Percentiles rank a stretch among this genome's conserved stretches.
Conservation (phyloP, 2,888 invertebrate genomes). For the Arctia plantaginis region DNA sequence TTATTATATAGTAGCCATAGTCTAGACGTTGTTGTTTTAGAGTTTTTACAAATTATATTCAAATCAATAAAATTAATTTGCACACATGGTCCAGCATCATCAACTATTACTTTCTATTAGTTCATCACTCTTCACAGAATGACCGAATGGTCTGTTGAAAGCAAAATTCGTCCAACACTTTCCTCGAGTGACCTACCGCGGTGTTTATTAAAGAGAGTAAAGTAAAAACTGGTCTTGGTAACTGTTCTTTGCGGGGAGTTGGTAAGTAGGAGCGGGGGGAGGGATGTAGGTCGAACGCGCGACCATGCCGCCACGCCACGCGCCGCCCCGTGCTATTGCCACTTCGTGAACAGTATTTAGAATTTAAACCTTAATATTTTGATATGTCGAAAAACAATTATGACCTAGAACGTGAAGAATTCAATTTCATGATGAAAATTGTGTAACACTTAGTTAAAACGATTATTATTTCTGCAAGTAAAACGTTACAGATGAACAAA, state of each 20-base stretch:
- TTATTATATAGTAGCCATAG: conserved; percentile 14
- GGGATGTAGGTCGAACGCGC: conserved; percentile 73
- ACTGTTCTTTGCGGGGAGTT: conserved; percentile 71
- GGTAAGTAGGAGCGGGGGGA: conserved; percentile 56
- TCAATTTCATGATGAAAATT: conserved; percentile 21
- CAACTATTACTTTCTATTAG: conserved; percentile 81
- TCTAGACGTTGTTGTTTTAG: conserved; percentile 23
- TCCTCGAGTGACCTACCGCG: conserved; percentile 78
- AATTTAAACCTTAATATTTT: conserved; percentile 36
- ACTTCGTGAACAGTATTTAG: conserved; percentile 32
- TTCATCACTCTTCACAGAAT: conserved; percentile 37
- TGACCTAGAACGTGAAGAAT: background rate
- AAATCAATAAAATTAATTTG: conserved; percentile 21
- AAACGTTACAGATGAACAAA: conserved; percentile 41
- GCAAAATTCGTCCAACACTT: conserved; percentile 84
- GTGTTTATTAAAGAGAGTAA: conserved; percentile 67
- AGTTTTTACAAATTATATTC: conserved; percentile 35
- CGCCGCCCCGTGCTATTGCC: conserved; percentile 12
- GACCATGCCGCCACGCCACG: conserved; percentile 50
- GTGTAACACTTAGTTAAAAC: conserved; percentile 51
- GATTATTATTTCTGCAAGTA: conserved; percentile 51
- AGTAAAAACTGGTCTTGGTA: conserved; percentile 80
- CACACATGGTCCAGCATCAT: conserved; percentile 60
- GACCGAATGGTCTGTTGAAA: conserved; percentile 76
- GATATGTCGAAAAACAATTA: background rate